Base-by-base conservation (phyloP, 2,113 vertebrate genomes). In the Periophthalmodon schlosseri region DNA sequence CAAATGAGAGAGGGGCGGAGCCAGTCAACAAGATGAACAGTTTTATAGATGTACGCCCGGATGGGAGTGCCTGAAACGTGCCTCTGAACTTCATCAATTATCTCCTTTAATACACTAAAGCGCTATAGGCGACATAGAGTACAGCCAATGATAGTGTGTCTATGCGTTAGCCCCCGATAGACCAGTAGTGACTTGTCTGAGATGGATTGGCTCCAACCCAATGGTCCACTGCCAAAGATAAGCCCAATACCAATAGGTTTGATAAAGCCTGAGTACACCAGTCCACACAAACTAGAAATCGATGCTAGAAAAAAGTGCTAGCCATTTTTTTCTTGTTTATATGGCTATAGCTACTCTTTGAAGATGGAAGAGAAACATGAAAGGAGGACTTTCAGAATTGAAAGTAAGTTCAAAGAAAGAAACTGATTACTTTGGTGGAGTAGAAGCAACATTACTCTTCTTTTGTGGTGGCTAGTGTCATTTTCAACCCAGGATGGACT, bases 221-320 rank as follows among this genome's bases (percentile, higher is more conserved):
- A 65, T 21, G 33, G 20, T 36, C 34, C 63, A n/a, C 18, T n/a
- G 63, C 34, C 63, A 65, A 65, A 65, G 63, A 65, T 65, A 65
- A 65, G 33, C 63, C 63, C 63, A 39, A 65, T 39, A 60, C 21
- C 70, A 54, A 39, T 54, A 63, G 63, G 24, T 71, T 34, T 68
- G 68, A 77, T 76, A 69, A 74, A 72, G 57, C 71, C 64, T 61
- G 20, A 18, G 36, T 18, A 16, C 61, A 70, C 70, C 74, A 72
- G 47, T 75, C 65, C 52, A 57, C 60, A 66, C 24, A 64, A 72
- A 70, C 74, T 75, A 58, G 71, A 80, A 82, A 75, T 84, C 65
- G 75, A 77, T 79, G 67, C 67, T 50, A 23, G 23, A 28, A 57
- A 34, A 70, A 61, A 49, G 60, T 64, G 52, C 47, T 50, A 77